A percentile compares a stretch with the other conserved stretches of the same genome.
phyloP scores from a whole-genome alignment of 23 tunicate species.

The Phallusia fumigata region DNA sequence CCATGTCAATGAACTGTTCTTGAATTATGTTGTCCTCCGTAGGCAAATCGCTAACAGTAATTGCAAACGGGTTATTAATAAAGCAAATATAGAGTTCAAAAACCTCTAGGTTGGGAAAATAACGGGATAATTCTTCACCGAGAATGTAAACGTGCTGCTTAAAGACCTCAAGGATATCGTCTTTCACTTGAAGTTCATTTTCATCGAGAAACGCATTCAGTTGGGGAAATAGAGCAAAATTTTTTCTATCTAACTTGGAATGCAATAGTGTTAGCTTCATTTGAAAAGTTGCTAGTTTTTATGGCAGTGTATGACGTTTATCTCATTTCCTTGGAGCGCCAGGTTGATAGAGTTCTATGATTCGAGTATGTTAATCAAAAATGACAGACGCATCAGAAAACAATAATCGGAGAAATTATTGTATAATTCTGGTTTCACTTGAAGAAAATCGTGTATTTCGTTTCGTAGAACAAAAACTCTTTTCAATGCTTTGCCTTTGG shows the following conservation, averaged over 20 bases:
- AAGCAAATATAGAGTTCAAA: conserved; percentile 22
- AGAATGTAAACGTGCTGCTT: conserved; percentile 41
- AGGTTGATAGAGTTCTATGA: conserved; percentile 45
- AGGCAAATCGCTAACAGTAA: conserved; percentile 27
- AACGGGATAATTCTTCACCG: conserved; percentile 37
- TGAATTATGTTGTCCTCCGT: conserved; percentile 28
- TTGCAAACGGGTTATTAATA: conserved; percentile 36
- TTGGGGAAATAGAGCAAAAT: conserved; percentile 12
- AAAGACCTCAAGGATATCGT: conserved; percentile 33
- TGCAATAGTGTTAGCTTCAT: conserved; percentile 27
- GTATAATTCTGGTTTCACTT: too few relatives aligned
- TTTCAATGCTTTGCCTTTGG: conserved; percentile 47
- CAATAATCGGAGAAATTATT: conserved; percentile 23
- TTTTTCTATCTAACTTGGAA: conserved; percentile 50
- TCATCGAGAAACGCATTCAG: conserved; percentile 51
- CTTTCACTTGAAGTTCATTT: conserved; percentile 48
- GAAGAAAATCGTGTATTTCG: too few relatives aligned
- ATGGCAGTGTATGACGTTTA: conserved; percentile 31
- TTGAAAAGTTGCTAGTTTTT: conserved; percentile 41
- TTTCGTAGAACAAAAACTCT: conserved; percentile 30
- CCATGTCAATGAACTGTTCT: conserved; percentile 50
- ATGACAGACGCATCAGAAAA: conserved; percentile 48
- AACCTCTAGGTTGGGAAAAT: conserved; percentile 34
- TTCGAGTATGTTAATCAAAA: conserved; percentile 64
- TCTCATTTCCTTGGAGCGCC: conserved; percentile 52